Base-by-base conservation (phyloP, 92 coral and sea anemone species). In the Umimayanthus chanpuru region DNA sequence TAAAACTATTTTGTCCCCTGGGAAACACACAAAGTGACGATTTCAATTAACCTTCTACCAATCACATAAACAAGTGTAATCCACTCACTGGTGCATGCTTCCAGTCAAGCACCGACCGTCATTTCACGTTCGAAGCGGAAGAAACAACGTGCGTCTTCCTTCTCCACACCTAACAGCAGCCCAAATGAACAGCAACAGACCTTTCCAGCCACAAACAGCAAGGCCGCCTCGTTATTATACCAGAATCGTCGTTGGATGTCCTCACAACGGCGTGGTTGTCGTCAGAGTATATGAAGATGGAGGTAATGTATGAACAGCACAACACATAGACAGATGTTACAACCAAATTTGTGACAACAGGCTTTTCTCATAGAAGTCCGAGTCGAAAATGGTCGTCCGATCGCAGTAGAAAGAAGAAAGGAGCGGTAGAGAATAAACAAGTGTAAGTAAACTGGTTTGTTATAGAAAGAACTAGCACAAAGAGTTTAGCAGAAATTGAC, bases 221-320 rank as follows among this genome's bases (percentile, higher is more conserved):
- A 32, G 73, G 75, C 85, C 75, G 16, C 85, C 76, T 23, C 85
- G 76, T 36, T 23, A 81, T 26, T 81, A 81, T 43, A 81, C 55
- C 5, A 81, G 93, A 20, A 76, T 90, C 10, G 93, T 90, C 26
- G 89, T 82, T 16, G 71, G 75, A 6, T 87, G 88, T 71, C 73
- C 88, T 23, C 85, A 87, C 56, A 87, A 81, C 30, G 90, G 89
- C 39, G 80, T 90, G 38, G 89, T 90, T 38, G 90, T 87, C 1
- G 81, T 90, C 38, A 81, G 85, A 73, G 44, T 89, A 20, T 87
- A 81, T 39, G 67, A 40, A 15, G 80, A 76, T 32, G 90, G 90
- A 90, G 93, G 93, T 90, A 66, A 87, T 70, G 66, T 66, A 49
- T 71, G 39, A 72, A 29, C 40, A 85, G n/a, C 32, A 21, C 50